Percentiles rank a stretch among this genome's conserved stretches.
phyloP scores from a whole-genome alignment of 1,140 invertebrate genomes.

The Pogonus chalceus region DNA sequence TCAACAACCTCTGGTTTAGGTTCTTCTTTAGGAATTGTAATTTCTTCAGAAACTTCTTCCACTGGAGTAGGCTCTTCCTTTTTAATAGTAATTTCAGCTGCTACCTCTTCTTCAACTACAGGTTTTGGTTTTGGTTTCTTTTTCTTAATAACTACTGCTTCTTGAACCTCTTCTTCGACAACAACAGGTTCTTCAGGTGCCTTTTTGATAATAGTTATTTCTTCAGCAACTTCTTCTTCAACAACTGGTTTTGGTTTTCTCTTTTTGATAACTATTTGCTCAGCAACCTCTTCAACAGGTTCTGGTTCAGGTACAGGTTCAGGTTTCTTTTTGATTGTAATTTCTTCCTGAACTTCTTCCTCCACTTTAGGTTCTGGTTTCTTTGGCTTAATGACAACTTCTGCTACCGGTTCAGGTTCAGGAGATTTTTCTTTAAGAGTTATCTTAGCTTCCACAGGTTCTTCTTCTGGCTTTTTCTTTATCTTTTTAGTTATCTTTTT shows the following conservation, averaged over 20 bases:
- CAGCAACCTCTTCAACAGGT: slow-evolving; percentile 15
- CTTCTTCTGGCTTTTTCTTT: too few relatives aligned
- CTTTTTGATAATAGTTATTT: slow-evolving; percentile 21
- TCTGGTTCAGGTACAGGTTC: slow-evolving; percentile 14
- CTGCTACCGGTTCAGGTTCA: slow-evolving; percentile 21
- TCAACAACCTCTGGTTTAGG: slow-evolving; percentile 17
- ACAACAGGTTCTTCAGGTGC: too few relatives aligned
- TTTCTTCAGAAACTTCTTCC: slow-evolving; percentile 30
- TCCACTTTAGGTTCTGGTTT: slow-evolving; percentile 21
- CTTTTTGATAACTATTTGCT: slow-evolving; percentile 13
- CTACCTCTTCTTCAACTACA: slow-evolving; percentile 18
- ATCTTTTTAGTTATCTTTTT: slow-evolving; percentile 25
- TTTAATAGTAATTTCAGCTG: slow-evolving; percentile 21
- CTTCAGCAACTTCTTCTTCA: slow-evolving; percentile 29
- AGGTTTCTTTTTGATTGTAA: slow-evolving; percentile 14
- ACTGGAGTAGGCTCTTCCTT: slow-evolving; percentile 38
- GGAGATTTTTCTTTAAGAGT: slow-evolving; percentile 21
- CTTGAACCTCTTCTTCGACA: slow-evolving; percentile 31
- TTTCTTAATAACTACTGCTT: slow-evolving; percentile 33
- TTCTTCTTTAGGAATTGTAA: slow-evolving; percentile 38
- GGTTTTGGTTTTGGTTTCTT: slow-evolving; percentile 37
- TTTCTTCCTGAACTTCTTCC: slow-evolving; percentile 21
- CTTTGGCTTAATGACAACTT: slow-evolving; percentile 21
- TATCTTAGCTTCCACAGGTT: slow-evolving; percentile 23
- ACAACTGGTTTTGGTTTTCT: slow-evolving; percentile 16